Evolutionary conservation across 2,113 vertebrate species (phyloP).

Genomic region (Poeciliopsis prolifica): DNA sequence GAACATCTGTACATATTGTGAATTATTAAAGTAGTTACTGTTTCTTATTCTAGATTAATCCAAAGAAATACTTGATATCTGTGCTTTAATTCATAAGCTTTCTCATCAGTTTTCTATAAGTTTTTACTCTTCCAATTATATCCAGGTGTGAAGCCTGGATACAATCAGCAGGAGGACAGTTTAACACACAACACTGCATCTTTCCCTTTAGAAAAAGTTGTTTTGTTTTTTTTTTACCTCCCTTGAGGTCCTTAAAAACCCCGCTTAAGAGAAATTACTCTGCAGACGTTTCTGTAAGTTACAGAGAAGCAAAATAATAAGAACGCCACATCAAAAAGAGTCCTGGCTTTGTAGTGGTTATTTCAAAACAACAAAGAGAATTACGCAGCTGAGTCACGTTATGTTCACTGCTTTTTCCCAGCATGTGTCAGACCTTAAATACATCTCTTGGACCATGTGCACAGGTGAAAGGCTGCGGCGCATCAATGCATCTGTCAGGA

Average conservation of each 20-base stretch:
- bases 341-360: constrained; percentile 50
- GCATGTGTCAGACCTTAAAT: constrained; percentile 40
- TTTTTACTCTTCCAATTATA: not conserved
- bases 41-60: too few relatives aligned
- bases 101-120: not conserved
- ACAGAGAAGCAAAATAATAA: constrained; percentile 22
- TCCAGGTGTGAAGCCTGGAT: too few relatives aligned
- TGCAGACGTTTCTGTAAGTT: constrained; percentile 26
- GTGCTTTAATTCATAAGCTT: not conserved
- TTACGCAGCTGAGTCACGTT: constrained; percentile 57
- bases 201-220: not conserved
- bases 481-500: constrained; percentile 43
- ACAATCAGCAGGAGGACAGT: not conserved
- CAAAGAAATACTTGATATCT: not conserved
- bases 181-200: not conserved
- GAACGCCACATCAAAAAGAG: constrained; percentile 43
- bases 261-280: constrained; percentile 22
- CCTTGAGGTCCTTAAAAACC: not conserved
- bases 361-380: constrained; percentile 44
- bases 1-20: too few relatives aligned
- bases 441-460: constrained; percentile 15
- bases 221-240: not conserved
- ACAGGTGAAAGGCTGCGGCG: not conserved
- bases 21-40: too few relatives aligned
- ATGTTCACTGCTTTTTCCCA: constrained; percentile 33